Evolutionary conservation across 2,888 invertebrate species (phyloP), one percentile per base, ranked within the genome.

Genomic region (Mythimna albipuncta): DNA sequence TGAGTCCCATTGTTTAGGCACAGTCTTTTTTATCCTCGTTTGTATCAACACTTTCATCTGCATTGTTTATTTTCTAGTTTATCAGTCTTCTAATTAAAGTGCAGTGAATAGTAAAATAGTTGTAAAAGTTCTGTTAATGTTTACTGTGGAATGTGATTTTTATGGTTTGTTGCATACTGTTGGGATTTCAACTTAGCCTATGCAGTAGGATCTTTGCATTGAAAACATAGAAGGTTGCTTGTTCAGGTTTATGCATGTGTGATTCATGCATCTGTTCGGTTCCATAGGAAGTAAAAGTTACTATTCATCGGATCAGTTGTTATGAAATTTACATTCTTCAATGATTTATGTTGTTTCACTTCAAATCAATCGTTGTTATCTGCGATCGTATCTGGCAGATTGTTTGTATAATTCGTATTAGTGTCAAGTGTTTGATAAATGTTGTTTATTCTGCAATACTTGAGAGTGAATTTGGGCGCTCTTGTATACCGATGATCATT

Each of bases 1-100:
- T 93, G 93, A 90, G 88, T 90, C 89, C 87, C 91, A 94, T 95
- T 95, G 94, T 95, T 94, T 91, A 88, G 89, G 75, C 75, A 83
- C 81, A 87, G 88, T 88, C 88, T 91, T 92, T 93, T 91, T 92
- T 93, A 88, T 86, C 90, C 88, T 89, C 85, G 82, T 88, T 87
- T 84, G 87, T 89, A 90, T 92, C 90, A 89, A 87, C 88, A 93
- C 93, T 94, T 93, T 94, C 93, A 92, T 94, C 90, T 91, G 74
- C 81, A 84, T 86, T 87, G 89, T 91, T 91, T 91, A 90, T 91
- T 90, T 90, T 91, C 89, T 90, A 91, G 86, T 92, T 92, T 91
- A 92, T 88, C 88, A 88, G 89, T 90, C 88, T 91, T 92, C 90
- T 94, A 95, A 95, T 95, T 94, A 94, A 92, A 90, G 91, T 90